Base-by-base conservation (phyloP, 2,888 invertebrate genomes). In the Ernsta delagoae region DNA sequence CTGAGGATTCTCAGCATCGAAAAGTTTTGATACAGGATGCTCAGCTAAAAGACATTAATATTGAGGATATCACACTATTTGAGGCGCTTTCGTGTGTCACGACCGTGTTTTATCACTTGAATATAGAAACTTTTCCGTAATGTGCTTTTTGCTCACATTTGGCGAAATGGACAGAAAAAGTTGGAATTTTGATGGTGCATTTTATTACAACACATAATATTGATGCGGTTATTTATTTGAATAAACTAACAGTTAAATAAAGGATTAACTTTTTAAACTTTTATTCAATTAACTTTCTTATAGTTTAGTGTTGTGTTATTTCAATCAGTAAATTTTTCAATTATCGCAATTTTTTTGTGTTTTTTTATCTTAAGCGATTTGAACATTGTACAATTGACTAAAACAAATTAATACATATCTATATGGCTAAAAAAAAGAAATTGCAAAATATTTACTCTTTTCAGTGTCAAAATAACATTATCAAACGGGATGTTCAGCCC, bases 1-100 rank as follows among this genome's bases (percentile, higher is more conserved):
- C 84, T 89, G 89, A 92, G 92, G 91, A 91, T 92, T 90, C 92
- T 87, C 85, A 90, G 90, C 91, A 86, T 83, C 83, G 83, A 80
- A 83, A 92, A 91, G 83, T 91, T 92, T 90, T 92, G 92, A 92
- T 90, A 92, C 90, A 87, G 87, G 89, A 90, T 86, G 87, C 86
- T 83, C 81, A 82, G 88, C 85, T 85, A 85, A 82, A 85, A 88
- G 87, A 90, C 92, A 92, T 93, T 92, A 93, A 93, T 92, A 92
- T 90, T 88, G 88, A 86, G 88, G 89, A 86, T 91, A 90, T 92
- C 87, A 83, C 85, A 85, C 83, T 83, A 85, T 84, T 84, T 81
- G 78, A 84, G 84, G 81, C 83, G 86, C 88, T 90, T 90, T 89
- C 80, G 84, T 82, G 83, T 85, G 86, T 86, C 83, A 79, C 79